These are phyloP conservation scores for Benthochromis sp. DNA, from an alignment of 2,113 vertebrate genomes.

Conservation along the genomic window DNA sequence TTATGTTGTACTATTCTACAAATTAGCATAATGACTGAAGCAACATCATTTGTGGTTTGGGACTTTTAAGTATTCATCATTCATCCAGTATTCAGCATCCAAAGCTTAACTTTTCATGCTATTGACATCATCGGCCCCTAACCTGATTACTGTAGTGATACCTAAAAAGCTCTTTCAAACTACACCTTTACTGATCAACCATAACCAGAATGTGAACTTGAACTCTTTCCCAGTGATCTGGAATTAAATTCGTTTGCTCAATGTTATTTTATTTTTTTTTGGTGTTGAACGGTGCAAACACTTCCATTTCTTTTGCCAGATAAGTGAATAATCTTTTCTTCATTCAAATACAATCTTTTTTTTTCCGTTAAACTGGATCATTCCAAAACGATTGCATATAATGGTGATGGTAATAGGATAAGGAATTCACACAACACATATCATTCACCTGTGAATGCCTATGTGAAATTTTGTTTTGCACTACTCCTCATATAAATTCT, in stretches of 20 bases:
- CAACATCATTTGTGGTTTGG: not conserved
- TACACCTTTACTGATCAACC: not conserved
- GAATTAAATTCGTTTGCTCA: rapidly evolving
- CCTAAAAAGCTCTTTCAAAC: not conserved
- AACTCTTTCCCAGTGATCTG: not conserved
- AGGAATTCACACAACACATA: not conserved
- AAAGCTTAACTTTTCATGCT: conserved; percentile 28
- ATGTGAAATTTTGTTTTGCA: not conserved
- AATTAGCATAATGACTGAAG: not conserved
- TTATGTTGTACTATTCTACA: rapidly evolving
- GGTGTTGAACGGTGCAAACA: not conserved
- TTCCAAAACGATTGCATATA: not conserved
- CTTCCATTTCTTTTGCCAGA: not conserved
- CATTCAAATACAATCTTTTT: not conserved
- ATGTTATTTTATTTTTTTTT: rapidly evolving
- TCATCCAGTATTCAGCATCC: not conserved
- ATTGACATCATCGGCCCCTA: not conserved
- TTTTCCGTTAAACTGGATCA: not conserved
- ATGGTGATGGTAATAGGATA: not conserved
- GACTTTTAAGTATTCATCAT: not conserved
- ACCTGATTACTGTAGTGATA: not conserved
- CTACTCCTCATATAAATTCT: not conserved
- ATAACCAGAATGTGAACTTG: not conserved
- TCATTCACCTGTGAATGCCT: not conserved
- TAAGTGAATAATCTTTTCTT: not conserved